phyloP scores from a whole-genome alignment of 2,797 vertebrate species.

The Sebastolobus alascanus region DNA sequence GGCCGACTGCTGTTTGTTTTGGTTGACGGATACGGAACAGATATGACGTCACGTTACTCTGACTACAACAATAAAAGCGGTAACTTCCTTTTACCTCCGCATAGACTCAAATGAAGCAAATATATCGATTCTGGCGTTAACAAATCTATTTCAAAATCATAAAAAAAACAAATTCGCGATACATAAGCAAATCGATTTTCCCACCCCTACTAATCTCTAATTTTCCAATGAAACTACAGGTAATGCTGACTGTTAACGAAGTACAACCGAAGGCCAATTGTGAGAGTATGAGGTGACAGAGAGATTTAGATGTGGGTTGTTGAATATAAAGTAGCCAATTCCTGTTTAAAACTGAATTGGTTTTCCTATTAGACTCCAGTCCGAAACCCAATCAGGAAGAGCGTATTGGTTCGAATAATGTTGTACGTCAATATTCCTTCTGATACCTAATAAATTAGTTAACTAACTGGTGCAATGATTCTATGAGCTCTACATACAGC shows the following conservation, averaged over 20 bases:
- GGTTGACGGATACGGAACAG: no score
- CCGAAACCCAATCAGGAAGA: background rate
- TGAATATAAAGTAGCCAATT: background rate
- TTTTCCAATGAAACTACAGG: background rate
- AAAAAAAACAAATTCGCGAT: no score
- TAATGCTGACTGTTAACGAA: background rate
- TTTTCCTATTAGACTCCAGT: background rate
- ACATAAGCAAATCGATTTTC: no score
- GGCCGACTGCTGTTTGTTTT: no score
- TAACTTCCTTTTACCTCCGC: no score
- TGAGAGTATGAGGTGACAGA: background rate
- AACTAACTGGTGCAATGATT: background rate
- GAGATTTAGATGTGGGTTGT: background rate
- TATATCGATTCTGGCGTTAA: no score
- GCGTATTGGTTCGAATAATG: background rate
- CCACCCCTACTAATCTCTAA: no score
- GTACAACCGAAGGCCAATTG: background rate
- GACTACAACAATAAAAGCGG: no score
- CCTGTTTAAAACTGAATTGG: background rate
- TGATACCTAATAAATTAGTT: background rate
- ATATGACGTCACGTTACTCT: no score
- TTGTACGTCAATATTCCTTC: background rate
- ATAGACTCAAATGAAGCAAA: no score
- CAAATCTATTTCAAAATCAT: no score
- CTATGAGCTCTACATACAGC: background rate